Evolutionary conservation across 2,797 vertebrate genomes (phyloP).

Genomic region (Sebastes iracundus): DNA sequence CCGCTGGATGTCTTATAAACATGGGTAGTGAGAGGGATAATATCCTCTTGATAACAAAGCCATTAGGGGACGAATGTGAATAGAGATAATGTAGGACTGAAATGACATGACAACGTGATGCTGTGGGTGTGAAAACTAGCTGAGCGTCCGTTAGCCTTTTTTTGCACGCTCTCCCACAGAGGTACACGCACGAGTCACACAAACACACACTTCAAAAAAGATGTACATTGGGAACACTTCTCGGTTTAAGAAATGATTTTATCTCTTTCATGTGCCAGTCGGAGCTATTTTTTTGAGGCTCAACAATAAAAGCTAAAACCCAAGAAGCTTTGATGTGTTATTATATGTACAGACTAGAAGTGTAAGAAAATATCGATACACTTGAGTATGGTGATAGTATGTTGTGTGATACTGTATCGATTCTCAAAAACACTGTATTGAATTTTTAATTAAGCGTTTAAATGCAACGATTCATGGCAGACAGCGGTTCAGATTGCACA

Average conservation of each 20-base stretch:
- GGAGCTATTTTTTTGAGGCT: background rate
- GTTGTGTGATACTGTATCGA: no score
- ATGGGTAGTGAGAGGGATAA: slow-evolving; percentile 52
- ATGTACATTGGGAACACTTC: background rate
- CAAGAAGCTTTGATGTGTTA: background rate
- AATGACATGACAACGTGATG: slow-evolving; percentile 56
- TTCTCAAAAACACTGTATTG: no score
- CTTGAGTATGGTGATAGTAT: no score
- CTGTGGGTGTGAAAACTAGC: slow-evolving; percentile 50
- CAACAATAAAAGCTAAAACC: background rate
- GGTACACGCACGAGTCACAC: background rate
- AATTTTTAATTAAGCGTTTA: no score
- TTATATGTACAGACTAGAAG: background rate
- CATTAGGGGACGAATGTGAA: slow-evolving; percentile 60
- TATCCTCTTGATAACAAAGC: slow-evolving; percentile 70
- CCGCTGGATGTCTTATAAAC: slow-evolving; percentile 67
- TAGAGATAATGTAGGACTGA: slow-evolving; percentile 37
- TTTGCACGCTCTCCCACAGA: slow-evolving; percentile 5
- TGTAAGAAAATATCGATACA: no score
- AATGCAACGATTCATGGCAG: no score
- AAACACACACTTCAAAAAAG: background rate
- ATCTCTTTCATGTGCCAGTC: background rate
- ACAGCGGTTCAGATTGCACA: no score
- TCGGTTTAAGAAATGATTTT: background rate
- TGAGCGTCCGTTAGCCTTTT: slow-evolving; percentile 30